Conservation (phyloP, 2,113 vertebrate species). For the Coryphaenoides rupestris region DNA sequence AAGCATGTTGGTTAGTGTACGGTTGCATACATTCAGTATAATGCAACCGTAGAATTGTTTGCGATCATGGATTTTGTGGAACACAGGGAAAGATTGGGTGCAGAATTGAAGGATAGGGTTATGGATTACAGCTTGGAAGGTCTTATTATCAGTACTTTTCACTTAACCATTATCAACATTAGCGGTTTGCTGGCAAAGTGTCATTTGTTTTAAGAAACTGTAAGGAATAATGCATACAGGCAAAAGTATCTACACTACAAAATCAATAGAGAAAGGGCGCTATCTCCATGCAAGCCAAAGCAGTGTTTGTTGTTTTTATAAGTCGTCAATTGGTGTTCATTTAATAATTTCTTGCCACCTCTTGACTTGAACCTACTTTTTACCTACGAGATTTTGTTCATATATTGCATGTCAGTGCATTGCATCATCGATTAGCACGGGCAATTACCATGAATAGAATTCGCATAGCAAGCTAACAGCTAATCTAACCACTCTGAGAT, state of each 20-base stretch:
- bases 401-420: too few species aligned
- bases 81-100: conserved; percentile 39
- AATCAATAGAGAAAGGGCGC: conserved; percentile 50
- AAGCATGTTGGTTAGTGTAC: conserved; percentile 27
- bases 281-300: conserved; percentile 62
- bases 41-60: conserved; percentile 34
- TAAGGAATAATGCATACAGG: conserved; percentile 25
- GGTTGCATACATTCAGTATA: conserved; percentile 37
- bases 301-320: conserved; percentile 21
- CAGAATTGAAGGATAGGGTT: conserved; percentile 68
- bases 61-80: conserved; percentile 35
- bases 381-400: neutral
- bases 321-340: conserved; percentile 20
- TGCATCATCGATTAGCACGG: too few species aligned
- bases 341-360: conserved; percentile 25
- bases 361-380: conserved; percentile 64
- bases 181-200: conserved; percentile 1
- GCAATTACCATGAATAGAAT: too few species aligned
- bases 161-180: neutral
- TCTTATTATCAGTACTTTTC: conserved; percentile 2
- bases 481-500: too few species aligned
- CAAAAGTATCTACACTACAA: conserved; percentile 29
- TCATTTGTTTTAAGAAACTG: conserved; percentile 16
- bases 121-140: conserved; percentile 44
- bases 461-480: too few species aligned